Percentiles rank a stretch among this genome's conserved stretches.
Evolutionary conservation across 1,140 invertebrate species (phyloP).

Genomic region (Apolygus lucorum): DNA sequence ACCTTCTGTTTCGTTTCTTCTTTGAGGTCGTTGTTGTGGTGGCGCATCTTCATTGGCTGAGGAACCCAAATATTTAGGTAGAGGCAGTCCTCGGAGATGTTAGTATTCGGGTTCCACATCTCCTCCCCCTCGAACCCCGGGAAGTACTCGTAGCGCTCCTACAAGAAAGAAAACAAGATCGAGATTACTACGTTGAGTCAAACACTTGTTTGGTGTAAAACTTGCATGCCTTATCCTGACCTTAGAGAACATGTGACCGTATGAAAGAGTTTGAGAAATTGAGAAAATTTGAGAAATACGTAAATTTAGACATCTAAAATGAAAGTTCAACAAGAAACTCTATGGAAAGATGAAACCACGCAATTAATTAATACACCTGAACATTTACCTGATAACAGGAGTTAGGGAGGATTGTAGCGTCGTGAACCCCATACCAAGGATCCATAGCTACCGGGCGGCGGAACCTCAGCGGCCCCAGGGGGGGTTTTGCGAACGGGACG

Average conservation of each 20-base stretch:
- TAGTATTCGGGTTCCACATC: constrained; percentile 93
- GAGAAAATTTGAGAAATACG: too few species aligned
- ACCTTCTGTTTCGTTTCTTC: constrained; percentile 27
- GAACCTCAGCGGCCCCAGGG: constrained; percentile 70
- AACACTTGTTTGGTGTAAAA: too few species aligned
- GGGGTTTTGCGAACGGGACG: constrained; percentile 91
- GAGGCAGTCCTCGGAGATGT: constrained; percentile 85
- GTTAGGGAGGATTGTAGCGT: constrained; percentile 68
- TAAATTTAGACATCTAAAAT: too few species aligned
- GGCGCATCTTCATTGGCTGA: constrained; percentile 58
- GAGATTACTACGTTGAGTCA: too few species aligned
- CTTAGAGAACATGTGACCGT: too few species aligned
- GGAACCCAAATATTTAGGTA: constrained; percentile 91
- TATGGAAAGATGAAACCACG: too few species aligned
- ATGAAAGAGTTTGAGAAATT: too few species aligned
- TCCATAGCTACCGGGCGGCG: constrained; percentile 72
- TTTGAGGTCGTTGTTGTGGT: constrained; percentile 37
- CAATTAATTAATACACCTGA: too few species aligned
- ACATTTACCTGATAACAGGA: constrained; percentile 78
- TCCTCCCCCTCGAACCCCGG: constrained; percentile 82
- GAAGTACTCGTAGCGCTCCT: constrained; percentile 80
- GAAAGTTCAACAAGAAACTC: too few species aligned
- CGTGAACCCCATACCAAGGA: constrained; percentile 73
- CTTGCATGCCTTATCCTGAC: too few species aligned
- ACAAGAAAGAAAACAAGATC: too few species aligned